Percentiles rank a stretch among this genome's conserved stretches.
These are phyloP conservation scores for Emmelina monodactyla DNA, from an alignment of 2,888 invertebrate genomes.

Conservation along the genomic window DNA sequence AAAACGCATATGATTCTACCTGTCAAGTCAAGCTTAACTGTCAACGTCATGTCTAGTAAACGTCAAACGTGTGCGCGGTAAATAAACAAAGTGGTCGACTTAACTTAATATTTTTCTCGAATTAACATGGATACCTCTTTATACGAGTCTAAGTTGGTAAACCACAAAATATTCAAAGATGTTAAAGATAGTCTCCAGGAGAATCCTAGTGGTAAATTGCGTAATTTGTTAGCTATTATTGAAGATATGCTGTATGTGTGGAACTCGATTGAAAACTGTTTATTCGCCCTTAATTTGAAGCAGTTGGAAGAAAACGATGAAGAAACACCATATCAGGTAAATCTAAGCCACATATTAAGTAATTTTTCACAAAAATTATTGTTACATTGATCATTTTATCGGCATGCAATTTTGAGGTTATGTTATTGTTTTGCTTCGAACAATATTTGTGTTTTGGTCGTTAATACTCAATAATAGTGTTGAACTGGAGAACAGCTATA, in stretches of 20 bases:
- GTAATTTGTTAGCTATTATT: conserved; percentile 69
- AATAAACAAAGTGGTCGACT: conserved; percentile 2
- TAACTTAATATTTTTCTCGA: background rate
- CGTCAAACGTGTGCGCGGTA: conserved; percentile 11
- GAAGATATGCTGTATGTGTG: conserved; percentile 75
- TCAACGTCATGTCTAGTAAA: conserved; percentile 18
- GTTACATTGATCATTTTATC: too few species aligned
- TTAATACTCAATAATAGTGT: too few species aligned
- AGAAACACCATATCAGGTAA: conserved; percentile 66
- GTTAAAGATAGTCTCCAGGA: conserved; percentile 62
- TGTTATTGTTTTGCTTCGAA: too few species aligned
- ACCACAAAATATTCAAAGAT: conserved; percentile 68
- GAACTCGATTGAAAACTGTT: conserved; percentile 70
- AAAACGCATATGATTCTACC: conserved; percentile 14
- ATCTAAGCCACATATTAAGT: too few species aligned
- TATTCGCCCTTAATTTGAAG: conserved; percentile 68
- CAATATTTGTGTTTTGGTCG: too few species aligned
- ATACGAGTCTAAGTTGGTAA: conserved; percentile 66
- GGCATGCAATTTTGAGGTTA: too few species aligned
- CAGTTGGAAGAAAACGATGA: conserved; percentile 51
- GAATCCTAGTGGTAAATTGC: conserved; percentile 59
- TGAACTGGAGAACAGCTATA: too few species aligned
- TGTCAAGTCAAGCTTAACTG: conserved; percentile 4
- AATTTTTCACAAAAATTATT: too few species aligned
- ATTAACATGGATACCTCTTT: conserved; percentile 63